Conservation (phyloP, 2,113 vertebrate genomes). For the Prunella himalayana region DNA sequence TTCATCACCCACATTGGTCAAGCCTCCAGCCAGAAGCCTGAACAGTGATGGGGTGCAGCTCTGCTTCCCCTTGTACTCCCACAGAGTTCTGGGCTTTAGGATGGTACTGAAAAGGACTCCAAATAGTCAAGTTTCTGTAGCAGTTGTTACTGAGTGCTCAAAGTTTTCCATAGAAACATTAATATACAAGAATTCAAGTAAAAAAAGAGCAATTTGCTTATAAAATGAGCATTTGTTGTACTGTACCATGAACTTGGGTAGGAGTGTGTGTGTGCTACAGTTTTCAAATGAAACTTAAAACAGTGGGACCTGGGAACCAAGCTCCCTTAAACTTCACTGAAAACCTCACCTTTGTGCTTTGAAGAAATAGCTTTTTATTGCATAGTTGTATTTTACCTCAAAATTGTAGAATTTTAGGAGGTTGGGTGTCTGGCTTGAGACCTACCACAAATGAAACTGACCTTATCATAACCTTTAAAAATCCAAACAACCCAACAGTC, state of each 20-base stretch:
- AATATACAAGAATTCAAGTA: constrained; percentile 19
- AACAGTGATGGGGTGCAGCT: not conserved
- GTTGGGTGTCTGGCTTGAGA: constrained; percentile 41
- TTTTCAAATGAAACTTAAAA: constrained; percentile 14
- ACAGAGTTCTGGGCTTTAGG: not conserved
- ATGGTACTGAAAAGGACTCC: not conserved
- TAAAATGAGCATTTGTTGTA: constrained; percentile 24
- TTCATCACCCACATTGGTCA: not conserved
- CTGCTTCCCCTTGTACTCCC: not conserved
- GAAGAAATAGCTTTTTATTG: constrained; percentile 34
- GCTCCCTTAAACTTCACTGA: not conserved
- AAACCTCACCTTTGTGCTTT: not conserved
- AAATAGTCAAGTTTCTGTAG: not conserved
- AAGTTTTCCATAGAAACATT: constrained; percentile 11
- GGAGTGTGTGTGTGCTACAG: not conserved
- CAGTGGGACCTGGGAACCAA: not conserved
- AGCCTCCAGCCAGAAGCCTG: not conserved
- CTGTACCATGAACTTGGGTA: not conserved
- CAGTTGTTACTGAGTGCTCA: not conserved
- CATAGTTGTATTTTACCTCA: constrained; percentile 7
- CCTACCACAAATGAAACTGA: constrained; percentile 57
- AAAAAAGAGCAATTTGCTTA: constrained; percentile 19
- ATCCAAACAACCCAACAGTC: not conserved
- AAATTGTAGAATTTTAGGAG: constrained; percentile 28
- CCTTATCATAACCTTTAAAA: constrained; percentile 47